A percentile compares a stretch with the other conserved stretches of the same genome.
Evolutionary conservation across 2,888 invertebrate species (phyloP).

Genomic region (Melipona beecheii): DNA sequence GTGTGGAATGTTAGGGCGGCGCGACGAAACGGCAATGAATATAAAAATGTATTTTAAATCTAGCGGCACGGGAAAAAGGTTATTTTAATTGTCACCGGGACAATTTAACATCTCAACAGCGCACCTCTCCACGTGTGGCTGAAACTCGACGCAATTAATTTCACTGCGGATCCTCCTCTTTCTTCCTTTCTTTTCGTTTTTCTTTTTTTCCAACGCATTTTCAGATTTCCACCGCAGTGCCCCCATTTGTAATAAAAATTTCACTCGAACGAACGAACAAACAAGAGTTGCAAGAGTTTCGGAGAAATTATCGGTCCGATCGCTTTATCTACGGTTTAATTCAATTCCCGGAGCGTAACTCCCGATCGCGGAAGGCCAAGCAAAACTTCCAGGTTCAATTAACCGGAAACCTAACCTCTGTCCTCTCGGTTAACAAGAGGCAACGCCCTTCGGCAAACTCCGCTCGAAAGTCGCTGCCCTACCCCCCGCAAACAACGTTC

Average conservation of each 20-base stretch:
- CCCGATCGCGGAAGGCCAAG: background rate
- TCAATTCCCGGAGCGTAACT: background rate
- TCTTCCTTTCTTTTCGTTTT: background rate
- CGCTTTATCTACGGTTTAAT: background rate
- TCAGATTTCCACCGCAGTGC: no score
- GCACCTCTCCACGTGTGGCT: no score
- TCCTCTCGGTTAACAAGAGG: background rate
- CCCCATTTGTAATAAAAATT: no score
- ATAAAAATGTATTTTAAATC: no score
- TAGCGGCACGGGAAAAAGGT: background rate
- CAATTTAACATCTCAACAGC: background rate
- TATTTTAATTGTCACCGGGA: constrained; percentile 22
- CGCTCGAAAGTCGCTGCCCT: background rate
- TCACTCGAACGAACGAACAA: no score
- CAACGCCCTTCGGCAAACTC: background rate
- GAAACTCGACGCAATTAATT: background rate
- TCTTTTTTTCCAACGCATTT: no score
- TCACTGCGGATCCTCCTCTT: no score
- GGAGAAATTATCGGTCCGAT: no score
- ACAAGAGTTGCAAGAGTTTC: no score
- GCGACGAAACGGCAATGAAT: no score
- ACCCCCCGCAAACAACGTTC: background rate
- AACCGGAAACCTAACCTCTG: background rate
- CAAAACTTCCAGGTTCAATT: background rate
- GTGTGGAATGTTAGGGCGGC: no score